Conservation (phyloP, 2,797 vertebrate species). For the Chelidonichthys spinosus region DNA sequence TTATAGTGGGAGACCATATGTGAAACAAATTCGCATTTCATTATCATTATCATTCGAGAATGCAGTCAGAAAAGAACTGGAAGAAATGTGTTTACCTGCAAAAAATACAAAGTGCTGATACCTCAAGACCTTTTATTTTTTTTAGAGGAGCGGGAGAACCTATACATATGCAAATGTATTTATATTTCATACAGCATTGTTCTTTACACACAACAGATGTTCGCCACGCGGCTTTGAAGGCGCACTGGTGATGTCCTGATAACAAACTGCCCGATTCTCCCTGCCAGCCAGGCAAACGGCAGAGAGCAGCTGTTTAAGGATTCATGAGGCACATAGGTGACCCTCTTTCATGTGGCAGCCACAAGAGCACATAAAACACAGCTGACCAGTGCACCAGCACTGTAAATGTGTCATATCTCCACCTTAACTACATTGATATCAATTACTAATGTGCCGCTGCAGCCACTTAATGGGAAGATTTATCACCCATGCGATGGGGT, state of each 20-base stretch:
- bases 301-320: constrained; percentile 84
- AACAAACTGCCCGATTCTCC: constrained; percentile 63
- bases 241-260: constrained; percentile 40
- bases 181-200: constrained; percentile 67
- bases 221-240: constrained; percentile 49
- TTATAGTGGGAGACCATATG: constrained; percentile 5
- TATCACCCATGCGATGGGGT: constrained; percentile 70
- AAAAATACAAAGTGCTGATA: constrained; percentile 41
- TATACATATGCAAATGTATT: constrained; percentile 76
- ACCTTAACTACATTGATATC: constrained; percentile 81
- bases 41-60: constrained; percentile 29
- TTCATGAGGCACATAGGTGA: constrained; percentile 86
- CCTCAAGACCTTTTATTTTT: constrained; percentile 44
- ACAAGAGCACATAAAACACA: constrained; percentile 83
- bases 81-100: background rate
- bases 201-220: constrained; percentile 75
- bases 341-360: constrained; percentile 77
- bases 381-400: constrained; percentile 80
- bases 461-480: constrained; percentile 81
- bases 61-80: background rate
- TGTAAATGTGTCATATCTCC: constrained; percentile 82
- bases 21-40: constrained; percentile 38
- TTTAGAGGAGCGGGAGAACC: constrained; percentile 35
- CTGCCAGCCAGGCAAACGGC: constrained; percentile 70
- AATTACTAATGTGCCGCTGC: constrained; percentile 80